phyloP scores from a whole-genome alignment of 2,888 invertebrate genomes.

The Camponotus fellah region DNA sequence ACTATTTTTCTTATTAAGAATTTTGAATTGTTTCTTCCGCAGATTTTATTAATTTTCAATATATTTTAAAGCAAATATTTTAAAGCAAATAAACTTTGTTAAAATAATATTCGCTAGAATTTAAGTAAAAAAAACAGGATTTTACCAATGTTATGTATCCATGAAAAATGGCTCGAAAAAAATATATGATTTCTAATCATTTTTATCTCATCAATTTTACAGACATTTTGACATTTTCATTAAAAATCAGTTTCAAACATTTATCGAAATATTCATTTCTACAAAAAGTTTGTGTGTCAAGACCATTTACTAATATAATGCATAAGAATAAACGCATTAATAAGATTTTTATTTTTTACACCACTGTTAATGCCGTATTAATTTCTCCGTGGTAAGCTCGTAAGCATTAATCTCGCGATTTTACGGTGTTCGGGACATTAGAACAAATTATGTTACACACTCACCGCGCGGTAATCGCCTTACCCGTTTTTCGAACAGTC shows the following conservation, averaged over 20 bases:
- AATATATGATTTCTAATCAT: background rate
- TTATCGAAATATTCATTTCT: background rate
- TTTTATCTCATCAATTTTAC: background rate
- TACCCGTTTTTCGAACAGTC: constrained; percentile 22
- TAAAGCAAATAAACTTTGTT: background rate
- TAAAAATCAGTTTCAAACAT: background rate
- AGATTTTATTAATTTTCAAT: constrained; percentile 5
- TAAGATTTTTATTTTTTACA: background rate
- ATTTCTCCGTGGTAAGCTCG: constrained; percentile 9
- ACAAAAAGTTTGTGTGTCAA: background rate
- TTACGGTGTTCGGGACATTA: background rate
- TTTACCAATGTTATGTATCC: background rate
- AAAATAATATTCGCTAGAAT: background rate
- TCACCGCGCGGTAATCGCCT: constrained; percentile 8
- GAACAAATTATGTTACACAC: constrained; percentile 15
- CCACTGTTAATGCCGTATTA: background rate
- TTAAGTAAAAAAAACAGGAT: constrained; percentile 1
- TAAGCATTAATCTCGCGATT: constrained; percentile 24
- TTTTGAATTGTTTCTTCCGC: background rate
- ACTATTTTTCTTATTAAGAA: background rate
- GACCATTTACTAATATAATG: background rate
- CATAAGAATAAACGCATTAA: background rate
- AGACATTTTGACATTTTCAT: background rate
- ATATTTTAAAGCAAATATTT: background rate
- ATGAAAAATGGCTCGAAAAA: background rate